Evolutionary conservation across 2,113 vertebrate genomes (phyloP).

Genomic region (Taxidea taxus): DNA sequence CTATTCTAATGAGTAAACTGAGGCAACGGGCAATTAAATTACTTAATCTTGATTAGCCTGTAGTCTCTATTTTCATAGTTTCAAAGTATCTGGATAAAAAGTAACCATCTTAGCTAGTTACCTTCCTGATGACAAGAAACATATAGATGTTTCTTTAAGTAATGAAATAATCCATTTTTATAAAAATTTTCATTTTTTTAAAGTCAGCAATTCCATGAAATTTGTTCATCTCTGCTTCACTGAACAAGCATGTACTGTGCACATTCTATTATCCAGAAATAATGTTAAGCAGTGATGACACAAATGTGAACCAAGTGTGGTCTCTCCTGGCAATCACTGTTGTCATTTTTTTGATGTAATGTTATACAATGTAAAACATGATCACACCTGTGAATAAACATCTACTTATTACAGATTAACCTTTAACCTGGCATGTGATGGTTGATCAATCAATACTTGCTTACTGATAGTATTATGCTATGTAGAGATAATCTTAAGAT

Average conservation of each 20-base stretch:
- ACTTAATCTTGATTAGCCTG: not conserved
- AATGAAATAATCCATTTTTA: not conserved
- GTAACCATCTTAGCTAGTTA: not conserved
- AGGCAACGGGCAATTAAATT: not conserved
- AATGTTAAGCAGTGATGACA: not conserved
- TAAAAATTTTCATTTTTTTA: not conserved
- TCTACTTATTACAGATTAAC: not conserved
- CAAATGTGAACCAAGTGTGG: not conserved
- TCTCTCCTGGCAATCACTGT: not conserved
- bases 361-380: not conserved
- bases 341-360: not conserved
- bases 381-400: not conserved
- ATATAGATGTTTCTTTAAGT: not conserved
- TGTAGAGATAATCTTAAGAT: not conserved
- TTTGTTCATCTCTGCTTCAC: not conserved
- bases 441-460: not conserved
- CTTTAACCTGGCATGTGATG: not conserved
- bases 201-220: not conserved
- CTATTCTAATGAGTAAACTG: conserved; percentile 39
- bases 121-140: not conserved
- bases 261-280: not conserved
- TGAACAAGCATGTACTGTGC: not conserved
- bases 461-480: not conserved
- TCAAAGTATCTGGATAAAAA: not conserved
- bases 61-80: not conserved